A percentile compares a stretch with the other conserved stretches of the same genome.
phyloP scores from a whole-genome alignment of 2,888 invertebrate genomes.

The Apamea monoglypha region DNA sequence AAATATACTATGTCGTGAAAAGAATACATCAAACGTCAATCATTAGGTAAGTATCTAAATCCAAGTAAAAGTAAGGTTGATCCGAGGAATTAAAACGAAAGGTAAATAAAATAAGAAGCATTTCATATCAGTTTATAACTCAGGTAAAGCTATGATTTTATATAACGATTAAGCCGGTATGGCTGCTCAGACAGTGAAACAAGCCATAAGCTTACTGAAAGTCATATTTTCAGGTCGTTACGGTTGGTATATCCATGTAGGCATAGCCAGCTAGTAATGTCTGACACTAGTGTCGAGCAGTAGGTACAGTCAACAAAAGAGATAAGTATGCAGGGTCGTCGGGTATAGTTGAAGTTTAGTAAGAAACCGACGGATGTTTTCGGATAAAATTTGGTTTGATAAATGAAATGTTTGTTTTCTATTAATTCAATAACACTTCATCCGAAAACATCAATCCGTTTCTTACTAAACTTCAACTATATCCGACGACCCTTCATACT shows the following conservation, averaged over 20 bases:
- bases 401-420: too few relatives aligned
- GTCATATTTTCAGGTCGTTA: background rate
- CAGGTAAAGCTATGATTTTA: constrained; percentile 49
- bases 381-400: too few relatives aligned
- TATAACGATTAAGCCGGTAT: constrained; percentile 44
- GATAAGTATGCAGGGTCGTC: too few relatives aligned
- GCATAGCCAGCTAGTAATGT: background rate
- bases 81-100: constrained; percentile 32
- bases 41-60: constrained; percentile 13
- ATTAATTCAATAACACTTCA: too few relatives aligned
- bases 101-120: constrained; percentile 41
- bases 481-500: too few relatives aligned
- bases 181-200: constrained; percentile 4
- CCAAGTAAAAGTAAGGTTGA: constrained; percentile 17
- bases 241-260: background rate
- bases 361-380: too few relatives aligned
- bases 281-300: background rate
- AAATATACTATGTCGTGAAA: constrained; percentile 17
- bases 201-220: constrained; percentile 38
- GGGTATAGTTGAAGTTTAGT: too few relatives aligned
- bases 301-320: too few relatives aligned
- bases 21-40: constrained; percentile 8
- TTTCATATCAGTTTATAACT: constrained; percentile 52
- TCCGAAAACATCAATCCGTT: too few relatives aligned
- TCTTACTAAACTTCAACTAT: too few relatives aligned